Percentiles rank a stretch among this genome's conserved stretches.
phyloP scores from a whole-genome alignment of 2,113 vertebrate genomes.

The Cyanistes caeruleus region DNA sequence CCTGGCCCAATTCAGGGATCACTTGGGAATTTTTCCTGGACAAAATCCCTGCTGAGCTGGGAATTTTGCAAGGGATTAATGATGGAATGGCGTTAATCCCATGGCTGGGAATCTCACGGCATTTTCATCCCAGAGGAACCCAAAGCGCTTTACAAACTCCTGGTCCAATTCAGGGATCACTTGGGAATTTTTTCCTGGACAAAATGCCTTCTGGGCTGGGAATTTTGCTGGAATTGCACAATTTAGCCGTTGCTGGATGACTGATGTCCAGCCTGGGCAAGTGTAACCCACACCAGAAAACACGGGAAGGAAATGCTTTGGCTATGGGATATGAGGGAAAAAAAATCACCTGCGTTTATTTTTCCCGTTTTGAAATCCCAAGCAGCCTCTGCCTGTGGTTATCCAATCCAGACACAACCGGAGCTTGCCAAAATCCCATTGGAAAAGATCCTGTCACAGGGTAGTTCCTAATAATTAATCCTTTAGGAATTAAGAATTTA shows the following conservation, averaged over 20 bases:
- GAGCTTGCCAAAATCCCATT: conserved; percentile 1
- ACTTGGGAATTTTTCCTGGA: not conserved
- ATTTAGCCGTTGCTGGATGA: not conserved
- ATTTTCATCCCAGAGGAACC: conserved; percentile 15
- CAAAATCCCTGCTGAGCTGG: not conserved
- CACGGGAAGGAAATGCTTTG: not conserved
- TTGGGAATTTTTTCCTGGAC: not conserved
- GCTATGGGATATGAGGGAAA: not conserved
- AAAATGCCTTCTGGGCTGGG: not conserved
- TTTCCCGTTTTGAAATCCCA: not conserved
- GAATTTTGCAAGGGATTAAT: not conserved
- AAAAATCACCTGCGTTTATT: not conserved
- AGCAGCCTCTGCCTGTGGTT: not conserved
- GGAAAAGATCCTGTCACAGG: not conserved
- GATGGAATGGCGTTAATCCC: not conserved
- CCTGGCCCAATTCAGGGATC: not conserved
- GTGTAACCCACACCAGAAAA: not conserved
- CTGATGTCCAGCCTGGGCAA: not conserved
- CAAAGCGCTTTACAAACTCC: conserved; percentile 10
- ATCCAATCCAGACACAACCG: not conserved
- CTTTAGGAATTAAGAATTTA: too few species aligned
- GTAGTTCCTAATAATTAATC: not conserved
- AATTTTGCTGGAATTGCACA: not conserved
- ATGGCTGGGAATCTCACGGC: rapidly evolving
- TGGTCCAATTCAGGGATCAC: not conserved